These are phyloP conservation scores for Camarhynchus parvulus DNA, from an alignment of 2,113 vertebrate genomes.

Conservation along the genomic window DNA sequence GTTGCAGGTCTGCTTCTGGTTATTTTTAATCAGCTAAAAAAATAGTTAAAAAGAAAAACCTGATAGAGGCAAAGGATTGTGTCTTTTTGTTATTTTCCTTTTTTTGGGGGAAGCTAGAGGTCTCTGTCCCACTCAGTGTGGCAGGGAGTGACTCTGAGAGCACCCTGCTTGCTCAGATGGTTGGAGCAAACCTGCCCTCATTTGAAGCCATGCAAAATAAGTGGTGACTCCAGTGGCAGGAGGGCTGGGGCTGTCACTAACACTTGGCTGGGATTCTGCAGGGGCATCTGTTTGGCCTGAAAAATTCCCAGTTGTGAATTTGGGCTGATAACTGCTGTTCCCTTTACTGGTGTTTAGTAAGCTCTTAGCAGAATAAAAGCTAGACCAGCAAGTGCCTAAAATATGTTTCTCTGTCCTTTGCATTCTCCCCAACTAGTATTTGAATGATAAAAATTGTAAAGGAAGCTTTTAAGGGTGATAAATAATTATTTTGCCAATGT, in stretches of 20 bases:
- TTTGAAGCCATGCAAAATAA: not conserved
- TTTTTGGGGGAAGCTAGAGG: not conserved
- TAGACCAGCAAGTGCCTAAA: slow-evolving; percentile 22
- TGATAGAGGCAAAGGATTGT: not conserved
- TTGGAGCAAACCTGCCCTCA: not conserved
- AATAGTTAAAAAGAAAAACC: not conserved
- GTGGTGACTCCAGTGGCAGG: not conserved
- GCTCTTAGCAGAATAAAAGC: slow-evolving; percentile 26
- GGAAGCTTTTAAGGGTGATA: slow-evolving; percentile 64
- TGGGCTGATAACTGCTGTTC: not conserved
- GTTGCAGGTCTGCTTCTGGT: not conserved
- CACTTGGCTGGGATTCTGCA: not conserved
- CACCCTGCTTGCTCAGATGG: rapidly evolving
- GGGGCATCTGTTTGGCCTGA: not conserved
- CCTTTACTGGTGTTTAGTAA: slow-evolving; percentile 8
- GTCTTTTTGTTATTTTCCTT: not conserved
- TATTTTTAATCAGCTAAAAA: not conserved
- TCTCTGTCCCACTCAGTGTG: not conserved
- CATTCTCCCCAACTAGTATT: slow-evolving; percentile 35
- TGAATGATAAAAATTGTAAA: slow-evolving; percentile 38
- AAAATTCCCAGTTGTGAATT: not conserved
- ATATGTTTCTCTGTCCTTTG: slow-evolving; percentile 17
- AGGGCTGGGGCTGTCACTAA: not conserved
- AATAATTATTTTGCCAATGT: slow-evolving; percentile 55
- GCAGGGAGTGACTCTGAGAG: not conserved